Conservation (phyloP, 1,140 invertebrate species). For the Drosophila ironensis region DNA sequence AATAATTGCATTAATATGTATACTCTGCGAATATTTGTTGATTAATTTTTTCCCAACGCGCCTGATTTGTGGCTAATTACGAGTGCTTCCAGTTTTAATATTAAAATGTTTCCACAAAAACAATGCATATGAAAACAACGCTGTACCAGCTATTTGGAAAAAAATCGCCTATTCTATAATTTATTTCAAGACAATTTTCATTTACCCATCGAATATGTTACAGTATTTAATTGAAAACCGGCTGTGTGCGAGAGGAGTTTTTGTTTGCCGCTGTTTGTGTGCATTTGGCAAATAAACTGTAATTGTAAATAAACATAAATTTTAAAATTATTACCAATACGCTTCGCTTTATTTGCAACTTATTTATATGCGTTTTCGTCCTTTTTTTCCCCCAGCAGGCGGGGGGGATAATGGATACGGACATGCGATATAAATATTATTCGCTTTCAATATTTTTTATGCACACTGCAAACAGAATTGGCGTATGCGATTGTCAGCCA, state of each 20-base stretch:
- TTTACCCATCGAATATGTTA: too few species aligned
- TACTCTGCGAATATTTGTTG: neutral
- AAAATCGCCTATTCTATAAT: too few species aligned
- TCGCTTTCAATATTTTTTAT: slow-evolving; percentile 49
- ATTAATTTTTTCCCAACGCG: slow-evolving; percentile 6
- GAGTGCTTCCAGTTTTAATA: too few species aligned
- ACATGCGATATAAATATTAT: slow-evolving; percentile 64
- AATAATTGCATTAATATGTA: slow-evolving; percentile 29
- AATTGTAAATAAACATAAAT: slow-evolving; percentile 78
- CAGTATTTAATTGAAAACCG: neutral
- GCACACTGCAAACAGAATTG: slow-evolving; percentile 9
- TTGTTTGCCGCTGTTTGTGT: slow-evolving; percentile 20
- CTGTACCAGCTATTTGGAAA: too few species aligned
- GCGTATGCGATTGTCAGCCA: too few species aligned
- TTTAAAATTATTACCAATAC: slow-evolving; percentile 72
- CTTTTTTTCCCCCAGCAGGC: too few species aligned
- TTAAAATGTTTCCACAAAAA: too few species aligned
- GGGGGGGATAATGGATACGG: slow-evolving; percentile 56
- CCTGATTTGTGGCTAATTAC: slow-evolving; percentile 23
- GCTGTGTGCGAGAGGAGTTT: neutral
- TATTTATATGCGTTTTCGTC: slow-evolving; percentile 55
- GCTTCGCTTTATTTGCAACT: slow-evolving; percentile 65
- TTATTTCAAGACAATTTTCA: too few species aligned
- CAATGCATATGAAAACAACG: too few species aligned
- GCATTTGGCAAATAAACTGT: slow-evolving; percentile 67